Evolutionary conservation across 1,140 invertebrate species (phyloP).

Genomic region (Elymnias hypermnestra): DNA sequence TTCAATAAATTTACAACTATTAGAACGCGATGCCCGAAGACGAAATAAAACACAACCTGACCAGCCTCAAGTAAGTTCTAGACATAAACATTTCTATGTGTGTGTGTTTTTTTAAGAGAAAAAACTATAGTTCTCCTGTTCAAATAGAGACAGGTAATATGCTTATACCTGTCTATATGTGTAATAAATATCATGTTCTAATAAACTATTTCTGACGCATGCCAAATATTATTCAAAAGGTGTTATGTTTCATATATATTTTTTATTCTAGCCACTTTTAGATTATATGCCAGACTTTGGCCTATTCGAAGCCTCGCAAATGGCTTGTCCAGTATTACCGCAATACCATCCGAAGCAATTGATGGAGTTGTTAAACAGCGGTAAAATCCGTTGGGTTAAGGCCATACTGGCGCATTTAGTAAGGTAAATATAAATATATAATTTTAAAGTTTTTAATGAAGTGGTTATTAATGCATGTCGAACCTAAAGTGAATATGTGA

Average conservation of each 20-base stretch:
- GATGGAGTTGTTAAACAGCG: conserved; percentile 98
- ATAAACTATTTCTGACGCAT: no score
- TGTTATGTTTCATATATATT: no score
- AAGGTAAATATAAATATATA: conserved; percentile 47
- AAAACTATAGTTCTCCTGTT: no score
- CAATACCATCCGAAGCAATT: conserved; percentile 99
- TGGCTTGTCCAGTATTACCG: conserved; percentile 97
- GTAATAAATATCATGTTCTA: no score
- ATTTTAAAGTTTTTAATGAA: neutral
- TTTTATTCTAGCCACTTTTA: conserved; percentile 58
- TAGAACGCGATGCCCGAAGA: conserved; percentile 83
- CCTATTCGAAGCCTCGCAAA: conserved; percentile 96
- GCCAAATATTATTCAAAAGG: no score
- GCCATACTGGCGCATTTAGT: conserved; percentile 98
- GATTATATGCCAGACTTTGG: conserved; percentile 95
- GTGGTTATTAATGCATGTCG: no score
- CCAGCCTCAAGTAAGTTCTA: conserved; percentile 57
- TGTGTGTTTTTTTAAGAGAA: no score
- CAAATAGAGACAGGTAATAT: no score
- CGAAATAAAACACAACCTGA: conserved; percentile 78
- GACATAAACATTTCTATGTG: neutral
- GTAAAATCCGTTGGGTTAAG: conserved; percentile 98
- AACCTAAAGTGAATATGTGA: no score
- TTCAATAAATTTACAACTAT: conserved; percentile 87
- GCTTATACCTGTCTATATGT: no score